phyloP scores from a whole-genome alignment of 1,140 invertebrate species.

The Eriocheir sinensis region DNA sequence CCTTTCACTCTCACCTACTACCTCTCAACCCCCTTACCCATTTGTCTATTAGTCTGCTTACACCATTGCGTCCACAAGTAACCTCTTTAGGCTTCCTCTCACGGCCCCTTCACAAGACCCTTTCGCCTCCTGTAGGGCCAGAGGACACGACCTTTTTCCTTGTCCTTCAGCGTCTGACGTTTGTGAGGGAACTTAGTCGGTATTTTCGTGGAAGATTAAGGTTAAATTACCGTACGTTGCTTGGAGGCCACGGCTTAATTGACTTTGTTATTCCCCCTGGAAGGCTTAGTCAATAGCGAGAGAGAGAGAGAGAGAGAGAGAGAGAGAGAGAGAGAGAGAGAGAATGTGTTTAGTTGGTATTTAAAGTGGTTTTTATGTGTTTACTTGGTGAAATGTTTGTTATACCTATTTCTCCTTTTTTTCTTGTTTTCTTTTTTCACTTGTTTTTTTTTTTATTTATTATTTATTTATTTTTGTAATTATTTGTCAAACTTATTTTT shows the following conservation, averaged over 20 bases:
- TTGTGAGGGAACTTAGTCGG: background rate
- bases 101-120: background rate
- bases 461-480: background rate
- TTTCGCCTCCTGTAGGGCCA: background rate
- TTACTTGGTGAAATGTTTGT: too few relatives aligned
- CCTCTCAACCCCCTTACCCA: too few relatives aligned
- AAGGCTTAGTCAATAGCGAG: background rate
- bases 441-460: too few relatives aligned
- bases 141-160: background rate
- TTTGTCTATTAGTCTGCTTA: too few relatives aligned
- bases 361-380: too few relatives aligned
- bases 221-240: background rate
- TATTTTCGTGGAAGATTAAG: background rate
- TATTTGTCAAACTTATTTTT: background rate
- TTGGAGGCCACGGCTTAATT: background rate
- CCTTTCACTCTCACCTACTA: too few relatives aligned
- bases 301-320: slow-evolving; percentile 3
- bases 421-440: too few relatives aligned
- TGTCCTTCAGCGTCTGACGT: background rate
- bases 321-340: slow-evolving; percentile 22
- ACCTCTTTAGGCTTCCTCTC: too few relatives aligned
- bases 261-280: too few relatives aligned
- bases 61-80: too few relatives aligned
- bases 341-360: too few relatives aligned
- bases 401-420: too few relatives aligned